Base-by-base conservation (phyloP, 1,140 invertebrate genomes). In the Trachymyrmex septentrionalis region DNA sequence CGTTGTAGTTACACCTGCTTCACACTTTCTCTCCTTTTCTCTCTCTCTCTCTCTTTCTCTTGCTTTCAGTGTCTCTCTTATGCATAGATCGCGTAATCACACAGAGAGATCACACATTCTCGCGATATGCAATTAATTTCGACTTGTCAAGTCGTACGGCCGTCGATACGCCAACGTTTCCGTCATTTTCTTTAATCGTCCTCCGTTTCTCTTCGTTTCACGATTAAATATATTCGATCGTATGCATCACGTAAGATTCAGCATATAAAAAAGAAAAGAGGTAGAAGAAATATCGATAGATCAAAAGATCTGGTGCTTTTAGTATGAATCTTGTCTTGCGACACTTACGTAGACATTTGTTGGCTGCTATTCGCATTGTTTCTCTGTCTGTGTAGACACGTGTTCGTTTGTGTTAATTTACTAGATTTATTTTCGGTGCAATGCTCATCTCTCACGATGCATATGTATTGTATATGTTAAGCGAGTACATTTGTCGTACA, bases 391-490 rank as follows among this genome's bases (percentile, higher is more conserved):
- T 48, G 66, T 72, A 27, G 50, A 57, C 3, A 72, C 34, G 30
- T 71, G 34, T 64, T 24, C 66, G 34, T 57, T 34, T 78, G 57
- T 76, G 9, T 63, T 89, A 71, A 81, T 78, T 77, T 73, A 55
- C 48, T 59, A 57, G 71, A 85, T 87, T 87, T 88, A 78, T 63
- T 90, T 90, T 88, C 72, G 82, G 72, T 88, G 77, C 86, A 77
- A 90, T 64, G n/a, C 69, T 87, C 80, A 86, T 21, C 27, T 61
- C 61, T 82, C 34, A 27, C 66, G 53, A 19, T 63, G 55, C 44
- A 63, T 50, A 73, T 61, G 38, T 73, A 80, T 50, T 61, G 38
- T 73, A 80, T 50, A 73, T 64, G 30, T 55, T 75, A 48, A 84
- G 5, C 81, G 50, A 16, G n/a, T 63, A 77, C 75, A 78, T 57